Conservation (phyloP, 1,140 invertebrate genomes). For the Cherax destructor region DNA sequence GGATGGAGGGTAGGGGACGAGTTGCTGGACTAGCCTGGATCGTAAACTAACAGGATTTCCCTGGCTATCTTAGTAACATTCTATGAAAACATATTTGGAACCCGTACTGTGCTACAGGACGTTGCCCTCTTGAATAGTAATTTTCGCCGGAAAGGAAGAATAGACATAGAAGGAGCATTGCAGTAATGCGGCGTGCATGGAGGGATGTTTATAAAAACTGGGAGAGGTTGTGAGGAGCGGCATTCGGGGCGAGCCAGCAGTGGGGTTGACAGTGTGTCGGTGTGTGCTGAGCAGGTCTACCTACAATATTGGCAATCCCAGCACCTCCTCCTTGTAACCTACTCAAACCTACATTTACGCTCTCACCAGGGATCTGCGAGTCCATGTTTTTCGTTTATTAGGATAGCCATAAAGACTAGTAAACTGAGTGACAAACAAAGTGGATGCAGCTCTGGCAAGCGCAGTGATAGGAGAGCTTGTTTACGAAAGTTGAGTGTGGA, state of each 20-base stretch:
- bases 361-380: background rate
- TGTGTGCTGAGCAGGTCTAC: background rate
- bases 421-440: background rate
- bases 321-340: background rate
- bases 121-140: background rate
- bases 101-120: background rate
- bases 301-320: background rate
- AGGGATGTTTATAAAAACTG: constrained; percentile 24
- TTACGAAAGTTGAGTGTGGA: constrained; percentile 4
- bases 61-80: background rate
- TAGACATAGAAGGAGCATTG: background rate
- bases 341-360: background rate
- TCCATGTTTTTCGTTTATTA: background rate
- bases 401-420: background rate
- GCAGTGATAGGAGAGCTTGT: background rate
- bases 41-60: background rate
- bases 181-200: constrained; percentile 20
- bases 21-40: background rate
- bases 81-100: background rate
- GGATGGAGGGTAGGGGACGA: background rate
- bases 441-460: background rate
- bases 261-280: constrained; percentile 6
- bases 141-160: background rate
- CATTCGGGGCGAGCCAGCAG: constrained; percentile 29
- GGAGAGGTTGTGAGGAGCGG: constrained; percentile 22